Conservation (phyloP, 2,113 vertebrate genomes). For the Mandrillus leucophaeus region DNA sequence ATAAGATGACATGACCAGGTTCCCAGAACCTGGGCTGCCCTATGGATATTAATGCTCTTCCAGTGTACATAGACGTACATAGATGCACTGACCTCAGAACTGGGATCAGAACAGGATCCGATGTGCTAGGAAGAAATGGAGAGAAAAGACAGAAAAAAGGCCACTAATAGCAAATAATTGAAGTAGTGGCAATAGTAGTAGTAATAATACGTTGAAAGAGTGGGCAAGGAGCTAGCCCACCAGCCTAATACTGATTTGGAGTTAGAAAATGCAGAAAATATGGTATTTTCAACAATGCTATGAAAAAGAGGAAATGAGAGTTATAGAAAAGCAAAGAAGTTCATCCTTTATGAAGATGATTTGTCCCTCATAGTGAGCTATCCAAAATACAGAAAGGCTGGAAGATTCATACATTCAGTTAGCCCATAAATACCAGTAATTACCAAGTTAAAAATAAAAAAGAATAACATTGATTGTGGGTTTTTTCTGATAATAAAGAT, state of each 20-base stretch:
- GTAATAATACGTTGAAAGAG: not conserved
- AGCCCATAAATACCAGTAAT: not conserved
- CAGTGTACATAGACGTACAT: not conserved
- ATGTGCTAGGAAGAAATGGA: not conserved
- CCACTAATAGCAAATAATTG: not conserved
- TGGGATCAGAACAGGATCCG: not conserved
- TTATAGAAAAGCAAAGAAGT: not conserved
- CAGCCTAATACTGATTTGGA: not conserved
- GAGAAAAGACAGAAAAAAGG: not conserved
- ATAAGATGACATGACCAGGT: not conserved
- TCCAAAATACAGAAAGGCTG: not conserved
- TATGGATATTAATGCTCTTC: not conserved
- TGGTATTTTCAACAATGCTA: not conserved
- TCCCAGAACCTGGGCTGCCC: not conserved
- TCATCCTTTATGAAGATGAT: not conserved
- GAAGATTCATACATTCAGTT: not conserved
- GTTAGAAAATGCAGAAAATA: conserved; percentile 2
- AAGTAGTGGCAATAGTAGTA: not conserved
- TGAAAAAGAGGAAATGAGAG: conserved; percentile 4
- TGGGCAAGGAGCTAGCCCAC: not conserved
- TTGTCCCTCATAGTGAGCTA: not conserved
- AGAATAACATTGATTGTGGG: not conserved
- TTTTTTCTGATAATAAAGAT: not conserved
- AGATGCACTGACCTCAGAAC: not conserved
- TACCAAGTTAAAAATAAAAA: not conserved